Evolutionary conservation across 2,888 invertebrate species (phyloP).

Genomic region (Leptogaster cylindrica): DNA sequence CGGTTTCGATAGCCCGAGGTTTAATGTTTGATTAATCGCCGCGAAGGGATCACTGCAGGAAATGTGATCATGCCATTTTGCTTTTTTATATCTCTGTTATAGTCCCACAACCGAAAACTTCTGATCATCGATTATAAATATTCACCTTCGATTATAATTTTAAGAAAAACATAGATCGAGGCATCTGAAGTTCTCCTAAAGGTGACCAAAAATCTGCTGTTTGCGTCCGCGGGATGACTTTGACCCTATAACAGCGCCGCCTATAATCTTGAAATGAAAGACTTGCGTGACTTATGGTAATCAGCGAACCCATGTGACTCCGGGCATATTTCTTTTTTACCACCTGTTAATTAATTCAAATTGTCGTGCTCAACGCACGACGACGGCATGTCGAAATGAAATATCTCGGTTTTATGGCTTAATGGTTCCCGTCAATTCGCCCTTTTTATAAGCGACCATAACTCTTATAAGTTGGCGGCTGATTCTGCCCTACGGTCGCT

Average conservation of each 20-base stretch:
- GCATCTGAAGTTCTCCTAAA: too few species aligned
- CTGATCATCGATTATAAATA: neutral
- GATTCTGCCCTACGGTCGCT: too few species aligned
- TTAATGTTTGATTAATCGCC: slow-evolving; percentile 28
- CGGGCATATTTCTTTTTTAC: slow-evolving; percentile 5
- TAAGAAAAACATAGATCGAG: neutral
- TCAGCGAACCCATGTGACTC: too few species aligned
- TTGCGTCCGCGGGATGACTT: slow-evolving; percentile 2
- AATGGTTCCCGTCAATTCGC: slow-evolving; percentile 3
- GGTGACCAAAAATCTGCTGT: too few species aligned
- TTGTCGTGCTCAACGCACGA: slow-evolving; percentile 9
- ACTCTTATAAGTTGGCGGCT: too few species aligned
- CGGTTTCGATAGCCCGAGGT: neutral
- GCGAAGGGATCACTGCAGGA: slow-evolving; percentile 21
- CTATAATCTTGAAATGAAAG: slow-evolving; percentile 14
- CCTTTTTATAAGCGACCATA: neutral
- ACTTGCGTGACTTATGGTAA: slow-evolving; percentile 33
- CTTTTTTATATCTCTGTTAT: neutral
- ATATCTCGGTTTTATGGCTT: slow-evolving; percentile 24
- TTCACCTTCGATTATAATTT: neutral
- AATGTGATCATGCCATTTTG: slow-evolving; percentile 18
- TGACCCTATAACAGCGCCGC: neutral
- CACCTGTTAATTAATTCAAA: slow-evolving; percentile 34
- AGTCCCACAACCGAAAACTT: neutral
- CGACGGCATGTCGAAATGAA: slow-evolving; percentile 10